phyloP scores from a whole-genome alignment of 2,113 vertebrate genomes.

The Pogonocichla stellata region DNA sequence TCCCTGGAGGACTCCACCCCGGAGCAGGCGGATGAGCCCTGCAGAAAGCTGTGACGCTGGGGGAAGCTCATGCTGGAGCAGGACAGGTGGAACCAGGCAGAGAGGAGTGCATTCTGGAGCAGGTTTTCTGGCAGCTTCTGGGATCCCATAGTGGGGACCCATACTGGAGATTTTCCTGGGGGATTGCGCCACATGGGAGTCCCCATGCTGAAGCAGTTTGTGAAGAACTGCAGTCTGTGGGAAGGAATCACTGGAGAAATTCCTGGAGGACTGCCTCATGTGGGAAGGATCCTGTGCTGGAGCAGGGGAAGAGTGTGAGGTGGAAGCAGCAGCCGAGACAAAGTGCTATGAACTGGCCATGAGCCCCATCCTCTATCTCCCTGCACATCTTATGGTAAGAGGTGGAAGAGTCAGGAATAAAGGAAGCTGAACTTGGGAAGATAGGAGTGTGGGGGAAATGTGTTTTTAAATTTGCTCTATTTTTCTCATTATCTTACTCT shows the following conservation, averaged over 20 bases:
- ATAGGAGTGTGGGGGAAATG: not conserved
- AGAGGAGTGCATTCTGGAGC: not conserved
- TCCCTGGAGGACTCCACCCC: not conserved
- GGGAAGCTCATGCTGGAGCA: not conserved
- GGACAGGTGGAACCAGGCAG: not conserved
- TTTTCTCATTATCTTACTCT: not conserved
- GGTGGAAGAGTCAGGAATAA: not conserved
- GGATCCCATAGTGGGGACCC: not conserved
- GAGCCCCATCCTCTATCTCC: not conserved
- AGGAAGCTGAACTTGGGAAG: not conserved
- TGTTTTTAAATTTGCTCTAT: not conserved
- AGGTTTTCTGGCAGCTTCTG: not conserved
- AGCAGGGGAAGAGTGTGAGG: not conserved
- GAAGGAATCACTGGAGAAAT: not conserved
- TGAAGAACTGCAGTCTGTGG: not conserved
- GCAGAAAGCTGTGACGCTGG: not conserved
- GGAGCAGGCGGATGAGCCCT: not conserved
- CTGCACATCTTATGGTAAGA: not conserved
- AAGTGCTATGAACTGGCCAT: not conserved
- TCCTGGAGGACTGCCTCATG: not conserved
- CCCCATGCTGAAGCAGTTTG: not conserved
- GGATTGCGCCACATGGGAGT: rapidly evolving
- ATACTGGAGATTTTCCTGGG: not conserved
- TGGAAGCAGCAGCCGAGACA: not conserved
- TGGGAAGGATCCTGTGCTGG: not conserved